Percentiles rank a stretch among this genome's conserved stretches.
phyloP scores from a whole-genome alignment of 2,113 vertebrate species.

The Anolis carolinensis region DNA sequence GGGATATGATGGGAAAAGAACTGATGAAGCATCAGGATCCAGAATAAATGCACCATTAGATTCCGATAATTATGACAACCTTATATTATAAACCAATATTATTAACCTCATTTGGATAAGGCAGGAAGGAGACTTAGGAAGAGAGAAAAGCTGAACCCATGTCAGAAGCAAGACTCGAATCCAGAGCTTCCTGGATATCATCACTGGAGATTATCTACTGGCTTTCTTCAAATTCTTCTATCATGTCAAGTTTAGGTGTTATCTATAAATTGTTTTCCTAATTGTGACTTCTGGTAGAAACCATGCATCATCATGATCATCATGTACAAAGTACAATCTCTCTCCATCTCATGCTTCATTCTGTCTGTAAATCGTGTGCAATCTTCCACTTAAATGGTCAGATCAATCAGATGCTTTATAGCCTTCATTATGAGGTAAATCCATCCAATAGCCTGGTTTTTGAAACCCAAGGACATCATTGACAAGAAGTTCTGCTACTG shows the following conservation, averaged over 20 bases:
- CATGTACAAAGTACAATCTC: not conserved
- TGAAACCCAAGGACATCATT: not conserved
- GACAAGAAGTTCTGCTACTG: not conserved
- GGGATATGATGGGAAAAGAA: too few species aligned
- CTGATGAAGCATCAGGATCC: too few species aligned
- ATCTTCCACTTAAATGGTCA: not conserved
- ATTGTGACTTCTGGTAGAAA: conserved; percentile 10
- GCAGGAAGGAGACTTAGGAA: not conserved
- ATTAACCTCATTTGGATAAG: not conserved
- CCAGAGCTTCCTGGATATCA: not conserved
- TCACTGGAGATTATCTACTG: not conserved
- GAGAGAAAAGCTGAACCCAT: not conserved
- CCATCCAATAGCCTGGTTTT: not conserved
- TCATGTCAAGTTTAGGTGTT: conserved; percentile 6
- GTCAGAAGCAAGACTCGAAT: not conserved
- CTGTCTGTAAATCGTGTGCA: conserved; percentile 8
- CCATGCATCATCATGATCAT: not conserved
- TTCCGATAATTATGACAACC: not conserved
- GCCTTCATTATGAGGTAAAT: rapidly evolving
- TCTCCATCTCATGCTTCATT: not conserved
- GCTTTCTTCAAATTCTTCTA: conserved; percentile 28
- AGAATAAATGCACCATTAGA: too few species aligned
- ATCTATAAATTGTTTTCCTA: conserved; percentile 6
- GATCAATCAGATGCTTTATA: not conserved
- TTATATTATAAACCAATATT: not conserved